These are phyloP conservation scores for Xylophagus ater DNA, from an alignment of 2,888 invertebrate species.

Conservation along the genomic window DNA sequence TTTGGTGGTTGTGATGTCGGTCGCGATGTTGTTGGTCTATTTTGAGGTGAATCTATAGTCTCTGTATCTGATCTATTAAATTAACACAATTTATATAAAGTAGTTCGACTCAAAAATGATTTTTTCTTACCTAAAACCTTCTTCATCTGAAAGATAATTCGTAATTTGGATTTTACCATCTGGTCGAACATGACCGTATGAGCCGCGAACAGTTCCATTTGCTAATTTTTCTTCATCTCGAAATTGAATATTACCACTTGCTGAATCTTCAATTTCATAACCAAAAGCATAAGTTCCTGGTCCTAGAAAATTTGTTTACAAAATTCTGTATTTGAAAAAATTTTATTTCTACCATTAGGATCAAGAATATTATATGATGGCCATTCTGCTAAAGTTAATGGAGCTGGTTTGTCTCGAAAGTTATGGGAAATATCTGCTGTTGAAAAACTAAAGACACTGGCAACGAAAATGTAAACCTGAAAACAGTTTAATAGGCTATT, in stretches of 20 bases:
- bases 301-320: constrained; percentile 29
- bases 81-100: background rate
- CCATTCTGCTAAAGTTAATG: constrained; percentile 33
- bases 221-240: constrained; percentile 55
- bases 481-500: constrained; percentile 4
- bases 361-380: constrained; percentile 34
- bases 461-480: background rate
- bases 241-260: constrained; percentile 56
- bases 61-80: constrained; percentile 4
- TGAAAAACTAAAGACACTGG: constrained; percentile 3
- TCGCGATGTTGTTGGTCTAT: background rate
- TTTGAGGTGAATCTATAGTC: constrained; percentile 2
- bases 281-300: constrained; percentile 61
- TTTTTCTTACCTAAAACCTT: constrained; percentile 50
- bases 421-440: background rate
- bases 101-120: background rate
- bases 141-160: constrained; percentile 52
- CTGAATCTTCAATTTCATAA: constrained; percentile 55
- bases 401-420: constrained; percentile 2
- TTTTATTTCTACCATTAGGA: constrained; percentile 25
- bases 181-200: constrained; percentile 58
- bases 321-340: background rate
- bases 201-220: constrained; percentile 62
- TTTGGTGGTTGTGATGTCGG: background rate
- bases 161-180: constrained; percentile 50